A percentile compares a stretch with the other conserved stretches of the same genome.
Evolutionary conservation across 1,140 invertebrate genomes (phyloP).

Genomic region (Drosophila pallidifrons): DNA sequence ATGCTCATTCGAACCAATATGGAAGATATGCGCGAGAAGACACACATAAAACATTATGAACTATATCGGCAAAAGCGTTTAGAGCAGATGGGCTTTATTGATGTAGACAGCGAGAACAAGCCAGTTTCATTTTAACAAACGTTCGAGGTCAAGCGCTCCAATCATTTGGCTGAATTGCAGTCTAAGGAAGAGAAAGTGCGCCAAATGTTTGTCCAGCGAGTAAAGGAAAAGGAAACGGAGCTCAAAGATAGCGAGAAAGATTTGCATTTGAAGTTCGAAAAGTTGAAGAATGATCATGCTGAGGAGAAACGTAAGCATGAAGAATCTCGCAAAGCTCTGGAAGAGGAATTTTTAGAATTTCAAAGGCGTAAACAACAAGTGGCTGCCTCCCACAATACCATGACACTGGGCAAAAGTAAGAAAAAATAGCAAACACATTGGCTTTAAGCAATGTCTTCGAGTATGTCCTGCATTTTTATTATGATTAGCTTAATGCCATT

Average conservation of each 20-base stretch:
- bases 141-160: conserved; percentile 96
- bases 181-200: conserved; percentile 99
- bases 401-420: conserved; percentile 95
- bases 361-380: conserved; percentile 93
- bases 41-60: conserved; percentile 98
- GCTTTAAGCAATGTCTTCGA: conserved; percentile 48
- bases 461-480: conserved; percentile 70
- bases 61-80: conserved; percentile 97
- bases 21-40: conserved; percentile 99
- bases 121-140: conserved; percentile 97
- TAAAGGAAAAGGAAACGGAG: conserved; percentile 98
- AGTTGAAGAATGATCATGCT: conserved; percentile 96
- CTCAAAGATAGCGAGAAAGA: conserved; percentile 98
- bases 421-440: conserved; percentile 87
- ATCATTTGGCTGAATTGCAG: conserved; percentile 95
- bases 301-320: conserved; percentile 98
- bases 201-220: conserved; percentile 98
- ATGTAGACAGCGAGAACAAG: conserved; percentile 96
- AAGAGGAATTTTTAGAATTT: conserved; percentile 96
- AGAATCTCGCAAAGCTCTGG: conserved; percentile 94
- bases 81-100: conserved; percentile 98
- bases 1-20: conserved; percentile 99
- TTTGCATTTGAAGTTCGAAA: conserved; percentile 96
- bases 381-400: conserved; percentile 91
- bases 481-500: no score